Evolutionary conservation across 2,888 invertebrate genomes (phyloP).

Genomic region (Rugalucina vietnamica): DNA sequence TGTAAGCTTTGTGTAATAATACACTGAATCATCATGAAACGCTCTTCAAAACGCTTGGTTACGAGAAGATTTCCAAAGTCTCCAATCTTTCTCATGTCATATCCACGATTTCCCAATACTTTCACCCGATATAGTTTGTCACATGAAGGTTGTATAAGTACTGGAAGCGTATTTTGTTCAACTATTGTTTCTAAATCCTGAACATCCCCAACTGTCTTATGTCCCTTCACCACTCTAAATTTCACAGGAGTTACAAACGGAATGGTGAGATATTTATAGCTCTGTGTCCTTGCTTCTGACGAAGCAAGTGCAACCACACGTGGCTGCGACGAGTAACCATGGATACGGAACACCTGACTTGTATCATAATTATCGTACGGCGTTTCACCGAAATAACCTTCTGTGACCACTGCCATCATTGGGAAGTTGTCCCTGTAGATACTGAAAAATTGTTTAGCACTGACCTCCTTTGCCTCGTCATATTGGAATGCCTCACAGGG

Average conservation of each 20-base stretch:
- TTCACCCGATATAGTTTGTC: neutral
- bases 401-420: slow-evolving; percentile 40
- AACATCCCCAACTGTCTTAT: neutral
- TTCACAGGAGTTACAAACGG: neutral
- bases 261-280: neutral
- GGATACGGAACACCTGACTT: slow-evolving; percentile 23
- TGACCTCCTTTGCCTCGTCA: slow-evolving; percentile 29
- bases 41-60: neutral
- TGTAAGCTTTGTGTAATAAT: neutral
- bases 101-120: neutral
- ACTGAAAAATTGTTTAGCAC: slow-evolving; percentile 30
- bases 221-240: neutral
- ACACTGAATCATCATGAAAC: neutral
- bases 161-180: neutral
- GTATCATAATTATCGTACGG: slow-evolving; percentile 48
- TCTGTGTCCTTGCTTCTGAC: neutral
- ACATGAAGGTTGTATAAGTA: neutral
- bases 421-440: slow-evolving; percentile 41
- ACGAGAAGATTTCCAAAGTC: neutral
- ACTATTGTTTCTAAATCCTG: neutral
- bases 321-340: neutral
- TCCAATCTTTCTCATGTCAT: neutral
- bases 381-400: slow-evolving; percentile 49
- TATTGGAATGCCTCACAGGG: slow-evolving; percentile 28
- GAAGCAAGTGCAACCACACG: neutral